Conservation (phyloP, 2,888 invertebrate species). For the Lithosia quadra region DNA sequence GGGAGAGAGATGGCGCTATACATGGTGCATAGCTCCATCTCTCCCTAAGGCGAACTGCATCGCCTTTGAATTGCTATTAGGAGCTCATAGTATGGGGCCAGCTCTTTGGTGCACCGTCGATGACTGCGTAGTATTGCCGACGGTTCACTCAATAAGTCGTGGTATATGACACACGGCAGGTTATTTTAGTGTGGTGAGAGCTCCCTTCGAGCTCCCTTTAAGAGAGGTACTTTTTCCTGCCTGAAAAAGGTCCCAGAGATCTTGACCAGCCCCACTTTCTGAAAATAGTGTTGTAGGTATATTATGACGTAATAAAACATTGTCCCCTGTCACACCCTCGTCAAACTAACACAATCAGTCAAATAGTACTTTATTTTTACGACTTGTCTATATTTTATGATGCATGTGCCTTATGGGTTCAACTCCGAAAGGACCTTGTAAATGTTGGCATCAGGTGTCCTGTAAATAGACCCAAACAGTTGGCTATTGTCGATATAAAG, state of each 20-base stretch:
- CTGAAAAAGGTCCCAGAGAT: background rate
- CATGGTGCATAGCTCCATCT: too few species aligned
- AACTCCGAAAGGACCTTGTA: constrained; percentile 10
- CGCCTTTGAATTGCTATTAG: too few species aligned
- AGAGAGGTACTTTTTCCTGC: too few species aligned
- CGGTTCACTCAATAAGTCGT: too few species aligned
- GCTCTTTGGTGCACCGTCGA: too few species aligned
- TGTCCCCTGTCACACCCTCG: background rate
- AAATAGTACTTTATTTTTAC: constrained; percentile 31
- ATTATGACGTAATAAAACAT: constrained; percentile 2
- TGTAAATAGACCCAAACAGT: constrained; percentile 44
- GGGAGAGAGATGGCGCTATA: too few species aligned
- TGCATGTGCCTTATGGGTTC: constrained; percentile 36
- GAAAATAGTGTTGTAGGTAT: background rate
- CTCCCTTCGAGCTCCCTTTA: too few species aligned
- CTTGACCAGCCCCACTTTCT: background rate
- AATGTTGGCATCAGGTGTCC: constrained; percentile 49
- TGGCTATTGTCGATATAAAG: background rate
- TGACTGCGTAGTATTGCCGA: too few species aligned
- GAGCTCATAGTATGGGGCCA: too few species aligned
- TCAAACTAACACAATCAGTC: constrained; percentile 14
- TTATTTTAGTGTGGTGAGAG: too few species aligned
- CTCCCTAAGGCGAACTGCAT: too few species aligned
- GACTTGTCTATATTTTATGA: constrained; percentile 34
- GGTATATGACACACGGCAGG: too few species aligned